Percentiles rank a stretch among this genome's conserved stretches.
Evolutionary conservation across 2,888 invertebrate species (phyloP).

Genomic region (Plagiodera versicolora): DNA sequence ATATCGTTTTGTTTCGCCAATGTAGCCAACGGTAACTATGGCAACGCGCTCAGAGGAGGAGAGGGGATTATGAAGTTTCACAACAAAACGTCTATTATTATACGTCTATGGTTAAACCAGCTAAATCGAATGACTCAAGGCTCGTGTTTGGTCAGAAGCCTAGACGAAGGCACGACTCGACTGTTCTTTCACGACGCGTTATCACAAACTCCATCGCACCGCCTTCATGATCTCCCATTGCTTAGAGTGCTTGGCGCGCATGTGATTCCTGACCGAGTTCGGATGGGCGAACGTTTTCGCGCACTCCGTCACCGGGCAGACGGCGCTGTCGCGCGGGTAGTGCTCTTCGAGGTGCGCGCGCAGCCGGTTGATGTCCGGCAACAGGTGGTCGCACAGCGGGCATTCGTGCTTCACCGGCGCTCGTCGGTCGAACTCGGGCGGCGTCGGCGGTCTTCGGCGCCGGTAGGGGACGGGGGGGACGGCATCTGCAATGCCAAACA

Average conservation of each 20-base stretch:
- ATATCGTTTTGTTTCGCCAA: too few relatives aligned
- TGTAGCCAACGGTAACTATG: too few relatives aligned
- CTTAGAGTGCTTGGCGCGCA: conserved; percentile 79
- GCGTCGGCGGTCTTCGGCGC: not conserved
- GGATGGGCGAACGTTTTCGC: conserved; percentile 79
- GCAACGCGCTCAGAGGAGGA: too few relatives aligned
- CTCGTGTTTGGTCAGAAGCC: too few relatives aligned
- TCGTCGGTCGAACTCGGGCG: not conserved
- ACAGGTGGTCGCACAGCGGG: conserved; percentile 71
- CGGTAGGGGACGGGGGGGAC: conserved; percentile 33
- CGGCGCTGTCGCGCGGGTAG: conserved; percentile 82
- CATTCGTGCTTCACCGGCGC: conserved; percentile 59
- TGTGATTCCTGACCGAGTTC: conserved; percentile 85
- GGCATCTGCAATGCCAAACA: conserved; percentile 66
- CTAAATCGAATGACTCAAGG: too few relatives aligned
- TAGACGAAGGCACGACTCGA: too few relatives aligned
- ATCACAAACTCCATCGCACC: conserved; percentile 66
- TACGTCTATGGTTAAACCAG: too few relatives aligned
- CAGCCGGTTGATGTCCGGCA: conserved; percentile 68
- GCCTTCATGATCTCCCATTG: conserved; percentile 86
- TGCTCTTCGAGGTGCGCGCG: conserved; percentile 79
- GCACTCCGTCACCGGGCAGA: conserved; percentile 77
- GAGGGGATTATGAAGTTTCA: too few relatives aligned
- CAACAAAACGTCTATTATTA: too few relatives aligned
- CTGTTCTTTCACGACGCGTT: not conserved